These are phyloP conservation scores for Ciconia maguari DNA, from an alignment of 2,113 vertebrate species.

Conservation along the genomic window DNA sequence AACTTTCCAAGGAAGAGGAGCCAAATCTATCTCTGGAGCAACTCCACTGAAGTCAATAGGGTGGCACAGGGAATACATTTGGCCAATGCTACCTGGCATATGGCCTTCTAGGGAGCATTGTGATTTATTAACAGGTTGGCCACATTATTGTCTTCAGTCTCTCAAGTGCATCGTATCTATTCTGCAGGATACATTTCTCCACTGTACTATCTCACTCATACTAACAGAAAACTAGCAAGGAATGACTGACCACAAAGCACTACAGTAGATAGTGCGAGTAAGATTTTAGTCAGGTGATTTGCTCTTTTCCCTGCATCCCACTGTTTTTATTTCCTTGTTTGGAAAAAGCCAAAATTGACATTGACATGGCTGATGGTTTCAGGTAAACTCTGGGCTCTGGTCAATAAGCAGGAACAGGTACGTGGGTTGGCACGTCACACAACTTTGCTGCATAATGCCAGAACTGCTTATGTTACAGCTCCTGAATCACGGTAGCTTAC, in stretches of 20 bases:
- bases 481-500: not conserved
- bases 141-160: not conserved
- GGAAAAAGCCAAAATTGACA: not conserved
- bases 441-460: not conserved
- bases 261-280: not conserved
- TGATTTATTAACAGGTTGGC: not conserved
- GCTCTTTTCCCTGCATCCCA: not conserved
- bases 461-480: not conserved
- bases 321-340: conserved; percentile 11
- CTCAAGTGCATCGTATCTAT: not conserved
- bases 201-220: not conserved
- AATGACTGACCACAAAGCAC: not conserved
- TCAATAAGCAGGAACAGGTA: not conserved
- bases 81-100: not conserved
- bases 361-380: not conserved
- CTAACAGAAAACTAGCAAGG: not conserved
- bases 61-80: not conserved
- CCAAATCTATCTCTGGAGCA: conserved; percentile 9
- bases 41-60: not conserved
- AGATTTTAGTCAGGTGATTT: not conserved
- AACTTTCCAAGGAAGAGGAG: not conserved
- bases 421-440: rapidly evolving
- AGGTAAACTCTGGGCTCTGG: not conserved
- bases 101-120: not conserved
- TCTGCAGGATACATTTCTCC: not conserved